Base-by-base conservation (phyloP, 2,113 vertebrate species). In the Zapus hudsonius region DNA sequence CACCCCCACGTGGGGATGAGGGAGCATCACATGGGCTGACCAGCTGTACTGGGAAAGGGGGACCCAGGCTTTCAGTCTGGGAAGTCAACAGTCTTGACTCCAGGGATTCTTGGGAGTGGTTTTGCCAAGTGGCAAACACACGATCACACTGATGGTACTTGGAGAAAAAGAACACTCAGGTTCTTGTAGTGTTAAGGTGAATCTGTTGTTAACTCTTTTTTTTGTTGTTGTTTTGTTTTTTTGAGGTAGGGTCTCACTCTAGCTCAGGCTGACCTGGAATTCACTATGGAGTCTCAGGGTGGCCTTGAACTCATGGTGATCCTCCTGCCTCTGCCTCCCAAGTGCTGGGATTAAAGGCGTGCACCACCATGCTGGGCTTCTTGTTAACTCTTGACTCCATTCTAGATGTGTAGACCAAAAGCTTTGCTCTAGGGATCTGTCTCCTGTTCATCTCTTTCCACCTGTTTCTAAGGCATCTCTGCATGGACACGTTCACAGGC, bases 361-460 rank as follows among this genome's bases (percentile, higher is more conserved):
- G n/a, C n/a, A n/a, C n/a, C n/a, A n/a, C n/a, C n/a, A n/a, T n/a
- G n/a, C n/a, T n/a, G n/a, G n/a, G n/a, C n/a, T n/a, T n/a, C n/a
- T n/a, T n/a, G n/a, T n/a, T n/a, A n/a, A n/a, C n/a, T n/a, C 5
- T 52, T 5, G 7, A 40, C 12, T 23, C 23, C 23, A 20, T 23
- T 29, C 59, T 47, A 16, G 9, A 11, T n/a, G n/a, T 8, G 1
- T 1, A 1, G 29, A 36, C 20, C 2, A 23, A 3, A 40, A 2
- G 4, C 5, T 8, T 16, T 0, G 31, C n/a, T 25, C n/a, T 0
- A 4, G 22, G 19, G 12, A 9, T 5, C 5, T 5, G 23, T 9
- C 5, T 8, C 9, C 33, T 1, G 0, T 2, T 2, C 7, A n/a
- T 7, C 8, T 4, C 40, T 40, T 75, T 22, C 33, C 38, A 15